These are phyloP conservation scores for Pseudopleuronectes americanus DNA, from an alignment of 2,797 vertebrate genomes.

Conservation along the genomic window DNA sequence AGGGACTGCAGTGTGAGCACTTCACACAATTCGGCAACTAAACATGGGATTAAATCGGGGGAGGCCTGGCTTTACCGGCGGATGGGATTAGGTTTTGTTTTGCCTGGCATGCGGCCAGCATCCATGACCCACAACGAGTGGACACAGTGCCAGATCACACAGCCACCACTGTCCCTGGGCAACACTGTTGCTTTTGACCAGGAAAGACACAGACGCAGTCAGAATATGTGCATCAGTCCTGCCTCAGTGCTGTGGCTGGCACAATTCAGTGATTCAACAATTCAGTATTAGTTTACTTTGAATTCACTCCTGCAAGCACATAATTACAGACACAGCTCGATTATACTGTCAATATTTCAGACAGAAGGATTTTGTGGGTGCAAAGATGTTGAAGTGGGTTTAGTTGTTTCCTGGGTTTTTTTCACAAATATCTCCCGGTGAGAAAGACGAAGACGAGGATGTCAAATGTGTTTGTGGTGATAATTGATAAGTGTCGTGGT, in stretches of 20 bases:
- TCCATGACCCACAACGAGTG: constrained; percentile 69
- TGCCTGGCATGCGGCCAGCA: constrained; percentile 69
- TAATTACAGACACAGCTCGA: constrained; percentile 4
- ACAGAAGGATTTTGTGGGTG: background rate
- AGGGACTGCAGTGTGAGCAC: constrained; percentile 77
- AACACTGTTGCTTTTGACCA: constrained; percentile 21
- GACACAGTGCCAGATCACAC: constrained; percentile 57
- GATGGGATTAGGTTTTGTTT: constrained; percentile 83
- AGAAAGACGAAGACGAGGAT: no score
- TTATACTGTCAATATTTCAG: background rate
- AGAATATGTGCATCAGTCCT: constrained; percentile 27
- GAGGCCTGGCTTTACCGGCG: constrained; percentile 70
- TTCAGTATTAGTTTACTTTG: background rate
- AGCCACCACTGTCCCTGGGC: constrained; percentile 49
- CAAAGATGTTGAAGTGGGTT: constrained; percentile 4
- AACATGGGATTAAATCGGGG: constrained; percentile 75
- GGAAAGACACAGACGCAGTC: constrained; percentile 45
- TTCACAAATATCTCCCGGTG: no score
- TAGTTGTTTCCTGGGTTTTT: constrained; percentile 1
- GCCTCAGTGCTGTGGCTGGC: constrained; percentile 4
- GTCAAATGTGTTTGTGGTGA: no score
- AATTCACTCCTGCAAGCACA: background rate
- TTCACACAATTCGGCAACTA: constrained; percentile 75
- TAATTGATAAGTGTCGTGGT: no score
- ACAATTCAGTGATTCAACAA: background rate